A percentile compares a stretch with the other conserved stretches of the same genome.
These are phyloP conservation scores for Autographa pulchrina DNA, from an alignment of 2,888 invertebrate genomes.

Conservation along the genomic window DNA sequence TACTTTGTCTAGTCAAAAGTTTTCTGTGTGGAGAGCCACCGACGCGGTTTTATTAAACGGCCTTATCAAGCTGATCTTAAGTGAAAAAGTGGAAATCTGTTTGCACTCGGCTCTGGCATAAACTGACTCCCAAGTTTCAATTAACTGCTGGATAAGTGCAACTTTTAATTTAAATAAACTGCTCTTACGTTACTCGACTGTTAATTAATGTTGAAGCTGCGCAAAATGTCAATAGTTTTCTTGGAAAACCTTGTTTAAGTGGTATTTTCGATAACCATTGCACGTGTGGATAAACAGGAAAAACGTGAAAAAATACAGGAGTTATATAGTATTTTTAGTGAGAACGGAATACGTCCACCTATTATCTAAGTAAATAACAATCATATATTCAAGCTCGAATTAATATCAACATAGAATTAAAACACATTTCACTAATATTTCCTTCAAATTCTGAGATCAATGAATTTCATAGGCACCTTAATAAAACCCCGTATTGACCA, in stretches of 20 bases:
- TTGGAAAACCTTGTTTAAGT: not conserved
- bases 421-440: too few species aligned
- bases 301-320: not conserved
- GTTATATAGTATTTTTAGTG: too few species aligned
- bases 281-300: not conserved
- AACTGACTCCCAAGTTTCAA: slow-evolving; percentile 27
- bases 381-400: not conserved
- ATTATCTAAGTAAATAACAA: not conserved
- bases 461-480: not conserved
- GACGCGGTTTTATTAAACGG: slow-evolving; percentile 70
- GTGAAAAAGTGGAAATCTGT: slow-evolving; percentile 60
- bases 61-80: slow-evolving; percentile 60
- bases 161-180: slow-evolving; percentile 6
- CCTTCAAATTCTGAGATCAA: not conserved
- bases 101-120: slow-evolving; percentile 24
- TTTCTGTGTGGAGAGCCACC: slow-evolving; percentile 61
- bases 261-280: not conserved
- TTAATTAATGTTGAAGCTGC: not conserved
- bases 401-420: too few species aligned
- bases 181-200: not conserved
- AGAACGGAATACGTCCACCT: not conserved
- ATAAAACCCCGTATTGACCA: slow-evolving; percentile 1
- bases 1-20: slow-evolving; percentile 73
- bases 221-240: slow-evolving; percentile 5
- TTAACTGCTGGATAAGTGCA: slow-evolving; percentile 9